phyloP scores from a whole-genome alignment of 2,113 vertebrate species.

The Oxyura jamaicensis region DNA sequence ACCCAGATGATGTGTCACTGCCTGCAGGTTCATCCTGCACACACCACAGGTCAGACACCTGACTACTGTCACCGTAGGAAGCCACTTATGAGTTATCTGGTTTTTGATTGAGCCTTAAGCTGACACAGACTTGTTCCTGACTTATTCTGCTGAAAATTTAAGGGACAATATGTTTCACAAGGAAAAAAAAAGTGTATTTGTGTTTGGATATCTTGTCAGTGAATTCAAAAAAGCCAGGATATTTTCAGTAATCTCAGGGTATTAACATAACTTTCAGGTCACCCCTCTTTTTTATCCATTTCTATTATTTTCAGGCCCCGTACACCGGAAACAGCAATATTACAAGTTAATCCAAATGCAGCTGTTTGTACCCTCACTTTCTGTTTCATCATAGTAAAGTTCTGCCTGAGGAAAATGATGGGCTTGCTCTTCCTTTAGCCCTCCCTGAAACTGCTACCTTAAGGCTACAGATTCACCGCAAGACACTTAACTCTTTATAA shows the following conservation, averaged over 20 bases:
- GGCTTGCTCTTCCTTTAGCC: not conserved
- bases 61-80: not conserved
- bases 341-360: not conserved
- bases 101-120: not conserved
- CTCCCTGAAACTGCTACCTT: not conserved
- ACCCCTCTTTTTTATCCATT: not conserved
- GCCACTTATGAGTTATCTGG: not conserved
- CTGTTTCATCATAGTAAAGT: not conserved
- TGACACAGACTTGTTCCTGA: not conserved
- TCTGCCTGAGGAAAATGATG: not conserved
- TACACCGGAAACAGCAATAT: not conserved
- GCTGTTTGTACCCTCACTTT: not conserved
- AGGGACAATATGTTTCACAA: not conserved
- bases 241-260: not conserved
- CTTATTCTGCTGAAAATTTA: not conserved
- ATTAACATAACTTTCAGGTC: not conserved
- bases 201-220: not conserved
- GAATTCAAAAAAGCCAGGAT: not conserved
- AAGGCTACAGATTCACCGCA: not conserved
- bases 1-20: rapidly evolving
- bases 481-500: not conserved
- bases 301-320: not conserved
- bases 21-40: not conserved
- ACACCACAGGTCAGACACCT: not conserved
- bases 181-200: not conserved